Evolutionary conservation across 1,140 invertebrate genomes (phyloP).

Genomic region (Spodoptera litura): DNA sequence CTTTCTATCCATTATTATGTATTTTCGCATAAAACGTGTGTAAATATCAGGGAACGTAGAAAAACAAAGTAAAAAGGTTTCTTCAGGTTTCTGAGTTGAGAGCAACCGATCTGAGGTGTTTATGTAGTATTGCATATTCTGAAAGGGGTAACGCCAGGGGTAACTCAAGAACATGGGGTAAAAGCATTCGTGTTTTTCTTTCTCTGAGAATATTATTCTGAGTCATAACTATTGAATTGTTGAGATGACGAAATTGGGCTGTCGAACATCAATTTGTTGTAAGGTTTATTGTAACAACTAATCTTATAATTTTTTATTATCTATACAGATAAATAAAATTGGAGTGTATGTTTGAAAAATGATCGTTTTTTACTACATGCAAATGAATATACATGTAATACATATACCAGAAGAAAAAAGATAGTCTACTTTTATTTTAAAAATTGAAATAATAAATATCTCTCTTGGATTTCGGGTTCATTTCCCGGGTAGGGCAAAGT

Average conservation of each 20-base stretch:
- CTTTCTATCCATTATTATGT: background rate
- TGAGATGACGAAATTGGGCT: background rate
- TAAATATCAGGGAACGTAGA: background rate
- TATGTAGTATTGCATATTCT: constrained; percentile 24
- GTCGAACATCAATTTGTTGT: background rate
- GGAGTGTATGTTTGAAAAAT: no score
- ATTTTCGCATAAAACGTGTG: background rate
- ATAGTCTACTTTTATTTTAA: no score
- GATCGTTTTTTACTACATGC: no score
- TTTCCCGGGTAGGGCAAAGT: no score
- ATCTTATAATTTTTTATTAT: no score
- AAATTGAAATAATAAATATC: no score
- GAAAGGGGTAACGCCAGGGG: constrained; percentile 1
- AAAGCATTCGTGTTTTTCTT: background rate
- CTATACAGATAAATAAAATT: no score
- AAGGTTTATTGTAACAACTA: background rate
- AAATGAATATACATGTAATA: no score
- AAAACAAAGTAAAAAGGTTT: constrained; percentile 34
- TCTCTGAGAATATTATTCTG: background rate
- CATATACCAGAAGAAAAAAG: no score
- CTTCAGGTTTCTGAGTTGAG: constrained; percentile 10
- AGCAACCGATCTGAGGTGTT: constrained; percentile 6
- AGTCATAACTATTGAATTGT: background rate
- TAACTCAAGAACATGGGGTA: background rate
- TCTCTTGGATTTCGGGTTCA: no score